phyloP scores from a whole-genome alignment of 2,888 invertebrate species.

The Candidula unifasciata region DNA sequence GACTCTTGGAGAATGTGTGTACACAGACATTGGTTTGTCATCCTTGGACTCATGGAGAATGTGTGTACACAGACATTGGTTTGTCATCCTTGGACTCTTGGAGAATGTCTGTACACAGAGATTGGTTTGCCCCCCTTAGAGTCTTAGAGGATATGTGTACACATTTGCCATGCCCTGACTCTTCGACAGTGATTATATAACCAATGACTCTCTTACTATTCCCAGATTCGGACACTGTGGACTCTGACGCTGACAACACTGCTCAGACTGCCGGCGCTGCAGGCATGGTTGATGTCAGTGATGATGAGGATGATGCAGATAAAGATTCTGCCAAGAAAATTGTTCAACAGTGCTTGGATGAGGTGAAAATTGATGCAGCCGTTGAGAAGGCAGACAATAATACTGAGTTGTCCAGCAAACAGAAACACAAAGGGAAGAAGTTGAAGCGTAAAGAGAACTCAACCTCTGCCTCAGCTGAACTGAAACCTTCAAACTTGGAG shows the following conservation, averaged over 20 bases:
- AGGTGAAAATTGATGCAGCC: slow-evolving; percentile 67
- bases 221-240: slow-evolving; percentile 1
- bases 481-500: slow-evolving; percentile 10
- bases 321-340: slow-evolving; percentile 36
- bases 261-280: neutral
- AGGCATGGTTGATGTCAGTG: neutral
- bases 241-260: slow-evolving; percentile 35
- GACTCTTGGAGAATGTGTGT: too few species aligned
- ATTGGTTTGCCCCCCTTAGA: too few species aligned
- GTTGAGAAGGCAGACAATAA: neutral
- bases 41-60: too few species aligned
- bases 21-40: too few species aligned
- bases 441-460: neutral
- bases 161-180: too few species aligned
- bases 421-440: neutral
- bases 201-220: neutral
- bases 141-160: too few species aligned
- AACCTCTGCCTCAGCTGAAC: neutral
- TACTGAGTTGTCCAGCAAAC: neutral
- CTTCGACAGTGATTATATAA: too few species aligned
- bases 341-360: slow-evolving; percentile 58
- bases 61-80: too few species aligned
- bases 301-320: slow-evolving; percentile 44
- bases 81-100: too few species aligned
- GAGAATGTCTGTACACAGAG: too few species aligned